Base-by-base conservation (phyloP, 2,888 invertebrate species). In the Cremastobaeus sp. region DNA sequence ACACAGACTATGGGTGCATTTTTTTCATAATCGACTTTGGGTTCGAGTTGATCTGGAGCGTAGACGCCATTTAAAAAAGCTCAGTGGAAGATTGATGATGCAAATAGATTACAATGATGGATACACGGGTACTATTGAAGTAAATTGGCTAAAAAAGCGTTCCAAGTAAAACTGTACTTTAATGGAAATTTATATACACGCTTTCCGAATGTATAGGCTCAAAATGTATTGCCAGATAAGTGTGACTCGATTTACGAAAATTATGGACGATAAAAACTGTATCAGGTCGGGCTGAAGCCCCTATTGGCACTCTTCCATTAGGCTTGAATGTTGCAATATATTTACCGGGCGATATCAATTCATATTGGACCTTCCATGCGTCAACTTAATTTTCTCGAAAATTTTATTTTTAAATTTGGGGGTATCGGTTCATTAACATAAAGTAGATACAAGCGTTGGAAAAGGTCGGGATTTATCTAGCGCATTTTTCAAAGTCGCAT, bases 401-500 rank as follows among this genome's bases (percentile, higher is more conserved):
- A 54, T 60, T 25, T 52, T 37, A 37, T 69, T 62, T 41, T 50
- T 71, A 64, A 71, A 64, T 71, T 52, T 43, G 30, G 28, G 30
- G 9, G 35, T 32, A 41, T 34, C 25, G 37, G 37, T 69, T 43
- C 41, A 64, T 70, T 70, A 70, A 71, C 55, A 50, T 64, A 65
- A 59, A 60, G 47, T 35, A 41, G 50, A 65, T 54, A 66, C 59
- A 65, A 59, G 50, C 37, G 39, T 18, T 50, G 45, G 34, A 57
- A 62, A 60, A 73, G 52, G 41, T 18, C 37, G 45, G 30, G 39
- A 32, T 25, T 65, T 65, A 72, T 72, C 72, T 52, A 6, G 41
- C 12, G 11, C 59, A 43, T 66, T 73, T 62, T 73, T 73, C 72
- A 73, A 59, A 48, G 62, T 66, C 60, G 41, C 65, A 66, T 66